phyloP scores from a whole-genome alignment of 1,140 invertebrate species.

The Heliconius congener region DNA sequence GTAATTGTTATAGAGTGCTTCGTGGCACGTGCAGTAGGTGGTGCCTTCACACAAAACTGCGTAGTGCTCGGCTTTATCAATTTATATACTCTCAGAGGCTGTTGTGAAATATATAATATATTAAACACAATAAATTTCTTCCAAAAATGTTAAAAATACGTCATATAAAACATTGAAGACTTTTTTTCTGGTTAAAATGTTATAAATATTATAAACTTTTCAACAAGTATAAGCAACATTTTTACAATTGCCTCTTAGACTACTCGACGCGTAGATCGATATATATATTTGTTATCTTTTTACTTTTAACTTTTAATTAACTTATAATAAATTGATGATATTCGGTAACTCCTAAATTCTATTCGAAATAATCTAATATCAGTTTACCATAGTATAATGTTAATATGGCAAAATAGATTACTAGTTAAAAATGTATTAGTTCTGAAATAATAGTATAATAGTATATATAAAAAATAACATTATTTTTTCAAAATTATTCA shows the following conservation, averaged over 20 bases:
- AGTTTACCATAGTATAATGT: background rate
- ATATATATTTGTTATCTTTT: background rate
- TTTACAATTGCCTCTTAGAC: background rate
- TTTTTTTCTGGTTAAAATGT: no score
- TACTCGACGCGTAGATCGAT: background rate
- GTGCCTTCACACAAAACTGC: constrained; percentile 19
- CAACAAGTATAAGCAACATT: background rate
- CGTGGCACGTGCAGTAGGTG: background rate
- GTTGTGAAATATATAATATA: background rate
- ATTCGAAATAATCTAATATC: background rate
- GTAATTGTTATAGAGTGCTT: background rate
- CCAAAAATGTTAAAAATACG: background rate
- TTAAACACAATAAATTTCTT: background rate
- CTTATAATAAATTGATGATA: background rate
- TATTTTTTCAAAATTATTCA: no score
- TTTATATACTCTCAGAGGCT: background rate
- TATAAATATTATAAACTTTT: no score
- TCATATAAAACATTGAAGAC: background rate
- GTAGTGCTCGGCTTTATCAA: constrained; percentile 16
- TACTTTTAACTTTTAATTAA: background rate
- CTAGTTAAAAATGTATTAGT: background rate
- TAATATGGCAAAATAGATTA: background rate
- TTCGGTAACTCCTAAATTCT: background rate
- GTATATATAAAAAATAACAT: background rate
- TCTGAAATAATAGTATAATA: background rate